Percentiles rank a stretch among this genome's conserved stretches.
Evolutionary conservation across 2,797 vertebrate genomes (phyloP).

Genomic region (Phataginus tricuspis): DNA sequence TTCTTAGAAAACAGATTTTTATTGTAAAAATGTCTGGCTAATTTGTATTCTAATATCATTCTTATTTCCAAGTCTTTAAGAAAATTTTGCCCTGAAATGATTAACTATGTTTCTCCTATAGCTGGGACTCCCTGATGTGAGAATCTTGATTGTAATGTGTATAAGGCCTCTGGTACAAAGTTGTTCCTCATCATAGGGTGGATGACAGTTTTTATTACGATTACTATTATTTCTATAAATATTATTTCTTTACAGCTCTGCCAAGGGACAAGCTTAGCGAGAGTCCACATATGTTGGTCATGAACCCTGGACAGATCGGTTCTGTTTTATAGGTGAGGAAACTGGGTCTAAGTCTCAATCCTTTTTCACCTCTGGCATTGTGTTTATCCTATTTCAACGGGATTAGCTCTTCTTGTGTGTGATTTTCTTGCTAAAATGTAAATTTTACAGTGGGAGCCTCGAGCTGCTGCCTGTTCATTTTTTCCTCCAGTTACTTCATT

Average conservation of each 20-base stretch:
- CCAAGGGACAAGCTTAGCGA: not conserved
- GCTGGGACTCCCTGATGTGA: not conserved
- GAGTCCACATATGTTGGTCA: not conserved
- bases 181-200: not conserved
- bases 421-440: not conserved
- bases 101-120: not conserved
- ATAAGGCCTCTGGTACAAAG: not conserved
- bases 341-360: not conserved
- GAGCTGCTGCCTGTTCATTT: not conserved
- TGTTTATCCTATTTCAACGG: not conserved
- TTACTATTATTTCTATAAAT: not conserved
- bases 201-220: not conserved
- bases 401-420: not conserved
- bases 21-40: not conserved
- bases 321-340: not conserved
- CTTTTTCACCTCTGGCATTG: not conserved
- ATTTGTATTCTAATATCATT: not conserved
- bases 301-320: not conserved
- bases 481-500: not conserved
- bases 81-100: not conserved
- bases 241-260: not conserved
- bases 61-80: not conserved
- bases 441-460: not conserved
- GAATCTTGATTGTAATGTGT: not conserved
- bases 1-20: slow-evolving; percentile 1